Percentiles rank a stretch among this genome's conserved stretches.
phyloP scores from a whole-genome alignment of 2,888 invertebrate genomes.

The Leptinotarsa rubiginosa region DNA sequence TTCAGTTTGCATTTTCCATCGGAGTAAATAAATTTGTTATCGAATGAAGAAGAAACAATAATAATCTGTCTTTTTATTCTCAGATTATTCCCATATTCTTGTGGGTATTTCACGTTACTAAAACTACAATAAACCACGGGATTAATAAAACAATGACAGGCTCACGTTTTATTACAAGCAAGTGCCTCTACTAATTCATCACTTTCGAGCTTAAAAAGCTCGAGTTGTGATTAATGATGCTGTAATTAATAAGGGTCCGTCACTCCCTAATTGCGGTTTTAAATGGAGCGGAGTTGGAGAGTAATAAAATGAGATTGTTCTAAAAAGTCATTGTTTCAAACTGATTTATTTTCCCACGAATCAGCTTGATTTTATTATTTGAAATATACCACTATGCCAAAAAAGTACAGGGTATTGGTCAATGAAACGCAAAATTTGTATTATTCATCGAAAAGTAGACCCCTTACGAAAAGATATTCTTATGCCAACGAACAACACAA shows the following conservation, averaged over 20 bases:
- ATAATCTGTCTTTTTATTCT: too few relatives aligned
- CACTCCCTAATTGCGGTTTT: slow-evolving; percentile 41
- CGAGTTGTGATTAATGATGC: slow-evolving; percentile 43
- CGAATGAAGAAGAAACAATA: too few relatives aligned
- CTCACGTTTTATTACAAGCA: not conserved
- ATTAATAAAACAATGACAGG: slow-evolving; percentile 1
- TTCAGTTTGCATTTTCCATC: too few relatives aligned
- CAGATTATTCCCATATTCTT: too few relatives aligned
- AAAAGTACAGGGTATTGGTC: too few relatives aligned
- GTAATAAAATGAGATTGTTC: slow-evolving; percentile 11
- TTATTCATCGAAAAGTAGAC: too few relatives aligned
- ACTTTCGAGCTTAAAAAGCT: slow-evolving; percentile 18
- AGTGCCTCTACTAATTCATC: slow-evolving; percentile 7
- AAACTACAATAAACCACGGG: not conserved
- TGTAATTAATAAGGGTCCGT: slow-evolving; percentile 45
- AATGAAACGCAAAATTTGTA: too few relatives aligned
- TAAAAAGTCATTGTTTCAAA: slow-evolving; percentile 15
- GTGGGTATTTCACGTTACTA: not conserved
- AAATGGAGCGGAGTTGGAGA: slow-evolving; percentile 26
- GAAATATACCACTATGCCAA: too few relatives aligned
- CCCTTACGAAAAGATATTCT: too few relatives aligned
- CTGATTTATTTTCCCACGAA: not conserved
- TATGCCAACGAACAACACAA: too few relatives aligned
- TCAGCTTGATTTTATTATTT: too few relatives aligned
- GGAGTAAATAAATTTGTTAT: too few relatives aligned